Percentiles rank a stretch among this genome's conserved stretches.
These are phyloP conservation scores for Apodemia duryi DNA, from an alignment of 2,888 invertebrate species.

Conservation along the genomic window DNA sequence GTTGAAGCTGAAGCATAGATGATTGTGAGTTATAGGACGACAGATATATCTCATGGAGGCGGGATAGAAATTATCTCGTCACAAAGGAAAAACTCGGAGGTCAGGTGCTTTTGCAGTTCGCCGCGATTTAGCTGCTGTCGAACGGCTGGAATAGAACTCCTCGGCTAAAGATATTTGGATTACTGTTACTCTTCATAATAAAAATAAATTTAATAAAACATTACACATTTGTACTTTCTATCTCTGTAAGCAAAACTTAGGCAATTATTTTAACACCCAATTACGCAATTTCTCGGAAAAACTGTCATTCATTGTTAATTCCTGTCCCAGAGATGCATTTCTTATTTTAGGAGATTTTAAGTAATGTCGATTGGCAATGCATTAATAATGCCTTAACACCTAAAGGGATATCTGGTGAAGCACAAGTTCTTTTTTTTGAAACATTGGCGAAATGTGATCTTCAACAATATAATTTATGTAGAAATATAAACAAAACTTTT, in stretches of 20 bases:
- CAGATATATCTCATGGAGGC: constrained; percentile 3
- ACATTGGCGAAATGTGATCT: constrained; percentile 16
- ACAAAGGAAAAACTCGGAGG: not conserved
- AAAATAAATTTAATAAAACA: not conserved
- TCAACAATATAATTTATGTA: constrained; percentile 19
- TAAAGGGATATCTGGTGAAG: too few relatives aligned
- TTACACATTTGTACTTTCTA: constrained; percentile 12
- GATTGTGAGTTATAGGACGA: constrained; percentile 3
- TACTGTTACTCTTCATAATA: not conserved
- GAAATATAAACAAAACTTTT: constrained; percentile 21
- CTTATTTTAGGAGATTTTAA: constrained; percentile 9
- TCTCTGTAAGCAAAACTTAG: constrained; percentile 13
- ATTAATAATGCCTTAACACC: not conserved
- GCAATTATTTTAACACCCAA: not conserved
- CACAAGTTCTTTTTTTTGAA: constrained; percentile 6
- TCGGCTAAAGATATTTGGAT: constrained; percentile 9
- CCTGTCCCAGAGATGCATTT: constrained; percentile 8
- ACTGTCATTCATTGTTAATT: not conserved
- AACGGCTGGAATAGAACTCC: constrained; percentile 7
- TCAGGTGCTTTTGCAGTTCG: constrained; percentile 5
- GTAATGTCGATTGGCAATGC: constrained; percentile 5
- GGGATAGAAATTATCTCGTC: not conserved
- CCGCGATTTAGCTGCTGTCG: not conserved
- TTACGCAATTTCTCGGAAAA: constrained; percentile 1
- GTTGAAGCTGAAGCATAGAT: not conserved